phyloP scores from a whole-genome alignment of 1,140 invertebrate species.

The Drosophila sp. region DNA sequence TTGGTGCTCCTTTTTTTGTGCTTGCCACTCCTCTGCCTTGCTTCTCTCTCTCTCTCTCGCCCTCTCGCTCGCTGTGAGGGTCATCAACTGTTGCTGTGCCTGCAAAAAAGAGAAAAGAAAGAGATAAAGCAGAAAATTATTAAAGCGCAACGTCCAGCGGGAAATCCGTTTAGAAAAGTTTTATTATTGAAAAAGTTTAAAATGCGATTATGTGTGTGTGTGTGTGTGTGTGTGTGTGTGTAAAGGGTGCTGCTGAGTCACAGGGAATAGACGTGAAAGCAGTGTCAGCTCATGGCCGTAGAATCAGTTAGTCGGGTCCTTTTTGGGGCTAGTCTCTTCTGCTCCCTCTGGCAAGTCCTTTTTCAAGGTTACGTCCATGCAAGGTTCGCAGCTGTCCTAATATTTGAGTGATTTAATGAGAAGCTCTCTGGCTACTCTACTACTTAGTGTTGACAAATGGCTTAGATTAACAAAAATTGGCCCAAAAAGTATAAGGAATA shows the following conservation, averaged over 20 bases:
- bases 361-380: constrained; percentile 4
- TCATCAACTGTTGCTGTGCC: constrained; percentile 59
- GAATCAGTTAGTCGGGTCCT: too few relatives aligned
- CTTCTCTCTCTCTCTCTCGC: constrained; percentile 42
- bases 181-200: constrained; percentile 81
- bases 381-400: constrained; percentile 34
- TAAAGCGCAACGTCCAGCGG: constrained; percentile 77
- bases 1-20: constrained; percentile 42
- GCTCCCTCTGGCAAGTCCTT: too few relatives aligned
- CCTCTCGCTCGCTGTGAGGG: not conserved
- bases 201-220: constrained; percentile 74
- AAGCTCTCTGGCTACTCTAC: constrained; percentile 15
- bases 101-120: constrained; percentile 33
- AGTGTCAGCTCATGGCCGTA: not conserved
- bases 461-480: constrained; percentile 45
- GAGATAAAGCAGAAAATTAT: constrained; percentile 65
- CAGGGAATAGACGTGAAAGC: not conserved
- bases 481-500: constrained; percentile 4
- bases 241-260: constrained; percentile 11
- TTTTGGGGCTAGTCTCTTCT: too few relatives aligned
- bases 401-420: constrained; percentile 55
- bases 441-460: constrained; percentile 49
- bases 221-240: not conserved
- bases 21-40: not conserved
- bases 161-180: constrained; percentile 80